Evolutionary conservation across 2,888 invertebrate genomes (phyloP).

Genomic region (Athripsodes cinereus): DNA sequence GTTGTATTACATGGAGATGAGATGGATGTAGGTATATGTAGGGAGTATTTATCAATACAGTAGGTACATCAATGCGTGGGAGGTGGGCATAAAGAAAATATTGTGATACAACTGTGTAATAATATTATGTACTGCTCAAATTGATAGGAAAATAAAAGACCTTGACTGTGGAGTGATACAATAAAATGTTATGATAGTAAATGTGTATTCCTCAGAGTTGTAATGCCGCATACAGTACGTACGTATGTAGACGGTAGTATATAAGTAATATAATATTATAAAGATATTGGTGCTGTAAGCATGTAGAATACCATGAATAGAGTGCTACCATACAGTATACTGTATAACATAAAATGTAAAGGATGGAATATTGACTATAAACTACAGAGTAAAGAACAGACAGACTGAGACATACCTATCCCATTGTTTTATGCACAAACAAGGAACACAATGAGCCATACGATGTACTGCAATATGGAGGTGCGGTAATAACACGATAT

Average conservation of each 20-base stretch:
- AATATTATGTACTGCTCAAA: not conserved
- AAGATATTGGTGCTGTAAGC: no score
- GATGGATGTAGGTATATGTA: no score
- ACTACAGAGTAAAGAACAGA: slow-evolving; percentile 8
- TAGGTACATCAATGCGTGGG: not conserved
- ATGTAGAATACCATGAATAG: no score
- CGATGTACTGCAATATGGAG: slow-evolving; percentile 22
- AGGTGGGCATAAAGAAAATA: not conserved
- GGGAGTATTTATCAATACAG: not conserved
- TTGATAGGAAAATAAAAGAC: no score
- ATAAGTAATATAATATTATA: no score
- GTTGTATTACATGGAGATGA: no score
- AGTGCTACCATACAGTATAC: no score
- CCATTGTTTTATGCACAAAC: slow-evolving; percentile 25
- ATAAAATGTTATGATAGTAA: not conserved
- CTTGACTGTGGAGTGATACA: not conserved
- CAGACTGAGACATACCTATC: slow-evolving; percentile 22
- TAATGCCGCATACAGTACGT: slow-evolving; percentile 18
- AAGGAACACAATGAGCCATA: slow-evolving; percentile 22
- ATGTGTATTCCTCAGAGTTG: not conserved
- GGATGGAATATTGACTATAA: no score
- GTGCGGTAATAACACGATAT: slow-evolving; percentile 19
- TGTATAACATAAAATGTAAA: no score
- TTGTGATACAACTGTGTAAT: not conserved
- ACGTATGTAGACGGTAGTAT: not conserved